phyloP scores from a whole-genome alignment of 2,888 invertebrate species.

The Phortica okadai region DNA sequence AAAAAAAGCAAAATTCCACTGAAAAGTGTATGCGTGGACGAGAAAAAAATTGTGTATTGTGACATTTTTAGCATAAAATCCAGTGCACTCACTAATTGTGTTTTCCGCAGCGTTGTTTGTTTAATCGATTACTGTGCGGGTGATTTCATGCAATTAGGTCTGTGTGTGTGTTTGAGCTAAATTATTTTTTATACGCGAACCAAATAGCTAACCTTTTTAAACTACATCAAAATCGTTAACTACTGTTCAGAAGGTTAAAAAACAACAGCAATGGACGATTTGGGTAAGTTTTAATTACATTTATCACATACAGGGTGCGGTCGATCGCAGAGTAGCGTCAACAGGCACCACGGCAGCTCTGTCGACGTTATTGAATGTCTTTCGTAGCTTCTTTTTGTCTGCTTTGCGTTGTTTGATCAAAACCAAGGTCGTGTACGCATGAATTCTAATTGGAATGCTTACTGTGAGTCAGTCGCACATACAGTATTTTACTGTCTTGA shows the following conservation, averaged over 20 bases:
- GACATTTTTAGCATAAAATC: too few relatives aligned
- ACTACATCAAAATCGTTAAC: too few relatives aligned
- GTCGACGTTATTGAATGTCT: not conserved
- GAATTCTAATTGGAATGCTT: conserved; percentile 1
- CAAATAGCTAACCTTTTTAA: too few relatives aligned
- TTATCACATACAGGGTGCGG: conserved; percentile 42
- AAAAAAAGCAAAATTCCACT: not conserved
- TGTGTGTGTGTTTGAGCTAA: too few relatives aligned
- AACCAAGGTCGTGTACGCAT: conserved; percentile 49
- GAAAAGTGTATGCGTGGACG: conserved; percentile 27
- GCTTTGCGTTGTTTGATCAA: conserved; percentile 36
- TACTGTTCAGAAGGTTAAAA: not conserved
- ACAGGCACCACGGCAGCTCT: conserved; percentile 24
- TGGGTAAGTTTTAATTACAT: conserved; percentile 47
- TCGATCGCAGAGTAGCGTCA: conserved; percentile 29
- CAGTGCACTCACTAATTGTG: too few relatives aligned
- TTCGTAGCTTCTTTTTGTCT: conserved; percentile 55
- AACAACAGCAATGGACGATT: conserved; percentile 56
- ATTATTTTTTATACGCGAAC: too few relatives aligned
- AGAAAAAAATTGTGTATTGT: too few relatives aligned
- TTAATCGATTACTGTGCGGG: too few relatives aligned
- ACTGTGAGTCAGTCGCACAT: not conserved
- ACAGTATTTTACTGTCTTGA: not conserved
- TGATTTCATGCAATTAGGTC: too few relatives aligned
- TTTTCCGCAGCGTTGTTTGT: too few relatives aligned